These are phyloP conservation scores for Pecten maximus DNA, from an alignment of 2,888 invertebrate genomes.

Conservation along the genomic window DNA sequence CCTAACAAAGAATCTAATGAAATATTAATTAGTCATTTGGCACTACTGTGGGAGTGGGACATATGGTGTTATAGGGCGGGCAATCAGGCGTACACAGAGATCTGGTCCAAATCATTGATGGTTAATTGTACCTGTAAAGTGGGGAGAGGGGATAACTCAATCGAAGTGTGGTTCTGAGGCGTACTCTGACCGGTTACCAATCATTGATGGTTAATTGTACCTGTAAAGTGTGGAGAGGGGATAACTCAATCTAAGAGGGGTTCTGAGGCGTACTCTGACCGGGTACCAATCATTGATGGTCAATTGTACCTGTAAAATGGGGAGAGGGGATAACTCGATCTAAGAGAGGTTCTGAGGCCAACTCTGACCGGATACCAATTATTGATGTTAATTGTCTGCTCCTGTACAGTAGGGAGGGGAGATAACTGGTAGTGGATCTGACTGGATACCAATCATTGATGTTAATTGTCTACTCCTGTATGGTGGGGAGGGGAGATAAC, in stretches of 20 bases:
- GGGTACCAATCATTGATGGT: neutral
- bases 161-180: too few species aligned
- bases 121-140: neutral
- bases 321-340: neutral
- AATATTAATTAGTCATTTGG: conserved; percentile 3
- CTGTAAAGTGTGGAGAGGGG: neutral
- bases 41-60: neutral
- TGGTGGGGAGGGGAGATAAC: too few species aligned
- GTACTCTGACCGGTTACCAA: neutral
- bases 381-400: neutral
- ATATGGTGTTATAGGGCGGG: neutral
- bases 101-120: neutral
- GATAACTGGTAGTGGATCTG: too few species aligned
- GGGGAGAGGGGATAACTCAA: neutral
- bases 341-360: too few species aligned
- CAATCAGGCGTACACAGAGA: neutral
- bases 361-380: neutral
- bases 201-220: neutral
- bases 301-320: neutral
- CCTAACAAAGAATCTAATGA: neutral
- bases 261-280: neutral
- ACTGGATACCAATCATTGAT: too few species aligned
- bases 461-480: too few species aligned
- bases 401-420: neutral
- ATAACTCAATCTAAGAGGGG: too few species aligned